Base-by-base conservation (phyloP, 1,140 invertebrate species). In the Drosophila sulfurigaster region DNA sequence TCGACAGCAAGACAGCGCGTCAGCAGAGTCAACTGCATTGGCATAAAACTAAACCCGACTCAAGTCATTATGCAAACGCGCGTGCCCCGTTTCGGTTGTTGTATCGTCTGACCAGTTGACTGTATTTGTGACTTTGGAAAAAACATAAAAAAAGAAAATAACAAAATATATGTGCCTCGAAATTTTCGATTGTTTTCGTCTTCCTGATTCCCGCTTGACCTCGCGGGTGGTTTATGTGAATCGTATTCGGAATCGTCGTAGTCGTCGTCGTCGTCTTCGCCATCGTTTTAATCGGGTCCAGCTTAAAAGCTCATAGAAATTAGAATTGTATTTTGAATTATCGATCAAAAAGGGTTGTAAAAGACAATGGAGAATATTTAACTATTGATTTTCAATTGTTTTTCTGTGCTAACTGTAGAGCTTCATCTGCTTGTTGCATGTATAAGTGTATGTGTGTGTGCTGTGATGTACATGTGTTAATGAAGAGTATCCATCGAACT, bases 31-130 rank as follows among this genome's bases (percentile, higher is more conserved):
- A 79, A 82, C 62, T 82, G 82, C 82, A 82, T 72, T 88, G 80
- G 67, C 83, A 88, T 86, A 88, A 82, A 87, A 73, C 75, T 81
- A 89, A 89, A 89, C 81, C 81, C 64, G 85, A 89, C 85, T 89
- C 77, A 78, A 88, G 70, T 91, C 87, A 91, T 91, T 91, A 91
- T 91, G 87, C 87, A 83, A 88, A 91, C 88, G 83, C 87, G 87
- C 88, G 87, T 87, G 87, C 87, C 82, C 79, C 78, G 87, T 82
- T 80, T 81, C 82, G 88, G 87, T 91, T 86, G 88, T 91, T 82
- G 78, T 89, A 76, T 85, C 78, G 72, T 82, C 81, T 83, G 75
- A 48, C 62, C 60, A 76, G 62, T 76, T 65, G 66, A 58, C 38
- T 41, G 45, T 65, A 52, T 58, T 65, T 65, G 45, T 48, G 65